Conservation (phyloP, 2,888 invertebrate genomes). For the Ethmia dodecea region DNA sequence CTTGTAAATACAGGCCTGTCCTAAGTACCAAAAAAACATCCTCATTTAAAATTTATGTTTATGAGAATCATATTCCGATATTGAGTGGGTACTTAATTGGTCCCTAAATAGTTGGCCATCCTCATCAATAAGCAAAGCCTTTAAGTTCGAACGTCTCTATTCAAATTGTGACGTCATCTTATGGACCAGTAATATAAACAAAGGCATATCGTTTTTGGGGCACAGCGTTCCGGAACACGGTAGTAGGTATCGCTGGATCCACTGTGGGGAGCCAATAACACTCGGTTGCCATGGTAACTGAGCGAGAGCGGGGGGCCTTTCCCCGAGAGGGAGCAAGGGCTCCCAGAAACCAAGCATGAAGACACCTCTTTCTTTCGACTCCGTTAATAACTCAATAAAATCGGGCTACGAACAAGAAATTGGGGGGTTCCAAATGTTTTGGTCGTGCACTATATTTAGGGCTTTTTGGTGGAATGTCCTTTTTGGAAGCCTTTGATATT, state of each 20-base stretch:
- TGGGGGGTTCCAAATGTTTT: conserved; percentile 27
- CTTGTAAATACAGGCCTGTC: too few species aligned
- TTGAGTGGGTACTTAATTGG: too few species aligned
- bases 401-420: conserved; percentile 4
- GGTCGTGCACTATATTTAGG: conserved; percentile 41
- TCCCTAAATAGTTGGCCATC: too few species aligned
- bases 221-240: conserved; percentile 27
- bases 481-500: conserved; percentile 24
- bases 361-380: conserved; percentile 44
- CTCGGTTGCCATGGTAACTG: conserved; percentile 61
- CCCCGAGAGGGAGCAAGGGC: conserved; percentile 46
- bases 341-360: conserved; percentile 50
- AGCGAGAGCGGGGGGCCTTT: conserved; percentile 52
- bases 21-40: too few species aligned
- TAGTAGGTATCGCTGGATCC: conserved; percentile 39
- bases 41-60: too few species aligned
- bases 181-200: conserved; percentile 6
- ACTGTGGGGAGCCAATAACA: conserved; percentile 69
- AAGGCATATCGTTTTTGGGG: conserved; percentile 27
- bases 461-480: conserved; percentile 30
- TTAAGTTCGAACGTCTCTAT: conserved; percentile 7
- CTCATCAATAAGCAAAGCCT: too few species aligned
- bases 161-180: conserved; percentile 15
- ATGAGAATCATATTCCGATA: too few species aligned
- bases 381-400: too few species aligned